Evolutionary conservation across 2,797 vertebrate genomes (phyloP), one percentile per base, ranked within the genome.

Genomic region (Gallinago stenura): DNA sequence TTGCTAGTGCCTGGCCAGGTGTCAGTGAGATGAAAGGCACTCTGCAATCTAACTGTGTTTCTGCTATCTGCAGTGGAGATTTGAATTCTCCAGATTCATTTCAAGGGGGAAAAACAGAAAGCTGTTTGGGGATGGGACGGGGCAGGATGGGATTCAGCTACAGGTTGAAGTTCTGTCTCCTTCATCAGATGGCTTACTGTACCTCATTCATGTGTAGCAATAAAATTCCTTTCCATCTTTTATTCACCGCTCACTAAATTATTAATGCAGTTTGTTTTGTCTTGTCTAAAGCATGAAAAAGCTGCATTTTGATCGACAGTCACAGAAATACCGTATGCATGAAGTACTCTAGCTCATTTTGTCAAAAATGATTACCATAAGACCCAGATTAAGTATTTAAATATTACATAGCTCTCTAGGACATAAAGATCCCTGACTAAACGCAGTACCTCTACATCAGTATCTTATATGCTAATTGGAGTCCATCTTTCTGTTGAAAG

Each of bases 11-110:
- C 61, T 51, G 17, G 18, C 31, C 28, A 76, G 18, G 10, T 35
- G 7, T 61, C 4, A 2, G 46, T 0, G 0, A 71, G 54, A 9
- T 61, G 31, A 48, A 50, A 41, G 26, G 26, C 25, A 22, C 45
- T 82, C 62, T 73, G 65, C 2, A 2, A 10, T 37, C 45, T 50
- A 7, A 21, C 9, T 60, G 8, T 54, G 13, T 51, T 88, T 75
- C 57, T 76, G 17, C 15, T 62, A 8, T 65, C 31, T 64, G 25
- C 15, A 39, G 13, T 66, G 37, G 13, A 13, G 76, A 57, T 66
- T 69, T 2, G 1, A 8, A n/a, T 70, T 85, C 46, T 85, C 83
- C 37, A 48, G 64, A 3, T 11, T 85, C 0, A 1, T 54, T 80
- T 72, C 11, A 8, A 10, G 2, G 7, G 15, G 9, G 3, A 1